These are phyloP conservation scores for Diarsia brunnea DNA, from an alignment of 2,888 invertebrate genomes.

Conservation along the genomic window DNA sequence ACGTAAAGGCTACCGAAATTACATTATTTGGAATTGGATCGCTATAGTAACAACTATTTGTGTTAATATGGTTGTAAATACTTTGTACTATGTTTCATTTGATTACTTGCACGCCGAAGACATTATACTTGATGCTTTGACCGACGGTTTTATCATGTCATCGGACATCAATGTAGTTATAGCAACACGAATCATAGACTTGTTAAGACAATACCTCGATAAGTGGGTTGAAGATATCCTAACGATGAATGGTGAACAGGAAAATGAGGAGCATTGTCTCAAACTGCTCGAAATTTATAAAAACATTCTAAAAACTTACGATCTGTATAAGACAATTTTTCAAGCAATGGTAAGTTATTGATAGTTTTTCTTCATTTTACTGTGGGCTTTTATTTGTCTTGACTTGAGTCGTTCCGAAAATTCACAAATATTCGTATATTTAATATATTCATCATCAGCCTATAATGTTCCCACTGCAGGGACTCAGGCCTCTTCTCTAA, in stretches of 20 bases:
- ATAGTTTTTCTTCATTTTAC: background rate
- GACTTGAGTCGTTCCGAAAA: background rate
- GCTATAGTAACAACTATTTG: background rate
- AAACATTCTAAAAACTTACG: constrained; percentile 18
- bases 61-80: background rate
- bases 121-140: background rate
- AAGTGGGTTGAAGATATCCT: constrained; percentile 1
- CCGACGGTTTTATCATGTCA: background rate
- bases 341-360: constrained; percentile 8
- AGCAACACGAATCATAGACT: constrained; percentile 5
- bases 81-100: background rate
- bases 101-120: background rate
- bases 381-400: background rate
- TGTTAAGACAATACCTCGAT: constrained; percentile 6
- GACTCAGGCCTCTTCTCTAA: too few species aligned
- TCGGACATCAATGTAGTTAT: constrained; percentile 13
- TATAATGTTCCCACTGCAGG: too few species aligned
- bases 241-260: background rate
- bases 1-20: constrained; percentile 4
- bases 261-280: background rate
- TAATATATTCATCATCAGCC: too few species aligned
- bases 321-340: background rate
- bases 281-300: background rate
- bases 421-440: background rate
- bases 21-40: constrained; percentile 46